Percentiles rank a stretch among this genome's conserved stretches.
These are phyloP conservation scores for Vicugna pacos DNA, from an alignment of 2,113 vertebrate species.

Conservation along the genomic window DNA sequence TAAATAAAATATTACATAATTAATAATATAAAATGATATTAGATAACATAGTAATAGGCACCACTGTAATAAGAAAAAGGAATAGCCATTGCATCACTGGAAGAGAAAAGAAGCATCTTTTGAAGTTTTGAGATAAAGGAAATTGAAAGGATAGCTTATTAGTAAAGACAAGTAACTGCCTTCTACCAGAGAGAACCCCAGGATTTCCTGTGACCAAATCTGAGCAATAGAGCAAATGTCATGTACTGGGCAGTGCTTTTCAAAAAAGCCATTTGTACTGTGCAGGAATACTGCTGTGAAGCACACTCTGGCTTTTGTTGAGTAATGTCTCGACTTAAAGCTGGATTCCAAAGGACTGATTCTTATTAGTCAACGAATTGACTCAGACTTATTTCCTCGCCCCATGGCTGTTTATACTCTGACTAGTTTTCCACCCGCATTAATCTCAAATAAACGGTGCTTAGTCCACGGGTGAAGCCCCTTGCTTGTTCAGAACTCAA, in stretches of 20 bases:
- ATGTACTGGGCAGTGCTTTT: background rate
- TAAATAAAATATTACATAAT: background rate
- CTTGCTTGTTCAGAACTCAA: conserved; percentile 24
- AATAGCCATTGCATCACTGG: background rate
- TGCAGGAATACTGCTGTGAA: background rate
- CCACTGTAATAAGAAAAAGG: background rate
- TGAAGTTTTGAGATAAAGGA: conserved; percentile 50
- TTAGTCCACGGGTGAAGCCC: background rate
- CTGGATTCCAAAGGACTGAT: conserved; percentile 13
- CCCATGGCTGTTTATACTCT: background rate
- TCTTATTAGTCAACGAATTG: background rate
- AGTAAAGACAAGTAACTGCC: conserved; percentile 15
- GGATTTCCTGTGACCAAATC: conserved; percentile 38
- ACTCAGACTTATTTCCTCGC: background rate
- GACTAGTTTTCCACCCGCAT: background rate
- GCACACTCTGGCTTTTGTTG: background rate
- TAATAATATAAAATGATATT: background rate
- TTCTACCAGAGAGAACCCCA: background rate
- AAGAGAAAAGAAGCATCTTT: conserved; percentile 54
- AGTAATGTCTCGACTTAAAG: conserved; percentile 16
- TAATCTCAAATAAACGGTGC: background rate
- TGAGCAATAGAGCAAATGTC: conserved; percentile 32
- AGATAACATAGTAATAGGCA: background rate
- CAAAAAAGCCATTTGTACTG: conserved; percentile 32
- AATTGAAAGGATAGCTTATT: conserved; percentile 17